A percentile compares a stretch with the other conserved stretches of the same genome.
These are phyloP conservation scores for Morpho achilles DNA, from an alignment of 2,888 invertebrate species.

Conservation along the genomic window DNA sequence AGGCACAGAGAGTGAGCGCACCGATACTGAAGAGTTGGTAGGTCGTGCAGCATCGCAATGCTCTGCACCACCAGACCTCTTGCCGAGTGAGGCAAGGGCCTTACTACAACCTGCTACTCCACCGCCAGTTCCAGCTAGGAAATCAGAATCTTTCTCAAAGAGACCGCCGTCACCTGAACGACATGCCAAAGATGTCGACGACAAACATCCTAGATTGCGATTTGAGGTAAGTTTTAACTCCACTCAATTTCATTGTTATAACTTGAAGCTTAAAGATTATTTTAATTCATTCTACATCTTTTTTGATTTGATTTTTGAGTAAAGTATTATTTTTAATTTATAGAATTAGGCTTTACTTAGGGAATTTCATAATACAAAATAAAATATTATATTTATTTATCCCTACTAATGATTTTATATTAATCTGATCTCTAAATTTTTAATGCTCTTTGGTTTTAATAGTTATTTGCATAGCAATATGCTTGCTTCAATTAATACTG, in stretches of 20 bases:
- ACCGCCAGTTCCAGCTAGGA: conserved; percentile 30
- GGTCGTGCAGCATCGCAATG: conserved; percentile 82
- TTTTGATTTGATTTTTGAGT: too few species aligned
- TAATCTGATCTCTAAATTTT: too few species aligned
- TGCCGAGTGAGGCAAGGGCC: conserved; percentile 79
- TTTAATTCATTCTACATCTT: too few species aligned
- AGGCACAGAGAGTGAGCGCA: conserved; percentile 81
- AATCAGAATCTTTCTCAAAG: conserved; percentile 26
- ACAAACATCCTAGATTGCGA: conserved; percentile 60
- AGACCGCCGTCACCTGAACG: conserved; percentile 30
- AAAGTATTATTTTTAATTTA: too few species aligned
- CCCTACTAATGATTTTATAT: too few species aligned
- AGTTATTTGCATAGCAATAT: too few species aligned
- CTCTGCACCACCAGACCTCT: conserved; percentile 81
- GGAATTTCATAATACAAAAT: too few species aligned
- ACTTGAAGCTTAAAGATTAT: background rate
- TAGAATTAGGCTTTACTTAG: too few species aligned
- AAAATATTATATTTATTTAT: too few species aligned
- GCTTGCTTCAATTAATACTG: too few species aligned
- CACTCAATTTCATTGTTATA: background rate
- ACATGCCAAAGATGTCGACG: conserved; percentile 40
- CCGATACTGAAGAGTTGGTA: conserved; percentile 85
- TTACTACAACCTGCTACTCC: conserved; percentile 53
- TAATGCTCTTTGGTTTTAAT: too few species aligned
- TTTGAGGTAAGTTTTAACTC: conserved; percentile 53